Conservation (phyloP, 2,888 invertebrate genomes). For the Papilio demoleus region DNA sequence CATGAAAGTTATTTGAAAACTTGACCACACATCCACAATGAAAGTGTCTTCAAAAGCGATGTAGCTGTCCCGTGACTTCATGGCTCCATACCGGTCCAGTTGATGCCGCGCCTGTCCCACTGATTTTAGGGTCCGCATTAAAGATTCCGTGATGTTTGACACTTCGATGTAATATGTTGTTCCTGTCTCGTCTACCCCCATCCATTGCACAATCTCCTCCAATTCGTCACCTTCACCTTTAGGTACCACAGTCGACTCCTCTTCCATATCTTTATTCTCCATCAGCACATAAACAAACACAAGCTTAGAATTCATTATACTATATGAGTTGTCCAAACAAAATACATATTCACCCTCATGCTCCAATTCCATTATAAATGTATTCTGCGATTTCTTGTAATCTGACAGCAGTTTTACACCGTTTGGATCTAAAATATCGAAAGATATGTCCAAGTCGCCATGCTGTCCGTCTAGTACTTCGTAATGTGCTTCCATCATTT, state of each 20-base stretch:
- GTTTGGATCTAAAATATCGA: conserved; percentile 86
- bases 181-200: conserved; percentile 58
- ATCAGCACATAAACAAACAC: conserved; percentile 90
- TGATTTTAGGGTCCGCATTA: conserved; percentile 85
- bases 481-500: conserved; percentile 71
- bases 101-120: conserved; percentile 85
- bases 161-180: conserved; percentile 70
- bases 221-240: conserved; percentile 47
- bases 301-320: conserved; percentile 90
- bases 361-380: conserved; percentile 84
- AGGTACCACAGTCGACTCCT: conserved; percentile 51
- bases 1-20: conserved; percentile 89
- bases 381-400: conserved; percentile 87
- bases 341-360: conserved; percentile 90
- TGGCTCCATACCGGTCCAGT: conserved; percentile 87
- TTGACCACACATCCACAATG: conserved; percentile 91
- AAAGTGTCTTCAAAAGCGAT: conserved; percentile 90
- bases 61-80: conserved; percentile 92
- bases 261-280: conserved; percentile 81
- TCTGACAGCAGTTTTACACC: conserved; percentile 85
- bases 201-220: conserved; percentile 68
- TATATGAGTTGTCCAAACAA: conserved; percentile 94
- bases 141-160: conserved; percentile 83
- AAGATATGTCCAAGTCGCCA: conserved; percentile 92
- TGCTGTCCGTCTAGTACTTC: conserved; percentile 91